phyloP scores from a whole-genome alignment of 2,113 vertebrate species.

The Eleginops maclovinus region DNA sequence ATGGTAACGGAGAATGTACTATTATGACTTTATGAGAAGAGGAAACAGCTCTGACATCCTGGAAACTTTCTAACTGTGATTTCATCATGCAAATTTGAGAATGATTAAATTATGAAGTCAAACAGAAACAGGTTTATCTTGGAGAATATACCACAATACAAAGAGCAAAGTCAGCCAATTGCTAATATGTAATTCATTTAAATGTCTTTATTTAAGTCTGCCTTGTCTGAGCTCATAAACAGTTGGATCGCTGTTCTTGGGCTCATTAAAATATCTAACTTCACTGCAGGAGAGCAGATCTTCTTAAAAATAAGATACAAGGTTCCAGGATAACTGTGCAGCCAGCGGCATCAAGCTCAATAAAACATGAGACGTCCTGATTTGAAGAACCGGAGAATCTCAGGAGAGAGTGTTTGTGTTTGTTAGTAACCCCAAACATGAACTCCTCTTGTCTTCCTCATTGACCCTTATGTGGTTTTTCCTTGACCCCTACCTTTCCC shows the following conservation, averaged over 20 bases:
- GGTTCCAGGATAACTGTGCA: not conserved
- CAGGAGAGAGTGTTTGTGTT: not conserved
- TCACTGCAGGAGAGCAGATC: conserved; percentile 5
- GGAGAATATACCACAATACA: not conserved
- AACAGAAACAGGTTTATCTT: not conserved
- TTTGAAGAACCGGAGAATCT: not conserved
- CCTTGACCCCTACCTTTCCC: conserved; percentile 7
- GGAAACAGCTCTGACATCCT: not conserved
- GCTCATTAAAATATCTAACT: not conserved
- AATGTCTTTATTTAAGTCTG: not conserved
- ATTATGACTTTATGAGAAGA: not conserved
- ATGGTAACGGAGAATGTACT: not conserved
- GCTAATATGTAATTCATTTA: not conserved
- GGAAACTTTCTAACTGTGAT: not conserved
- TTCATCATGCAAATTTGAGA: not conserved
- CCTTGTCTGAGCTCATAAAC: conserved; percentile 1
- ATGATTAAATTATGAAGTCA: not conserved
- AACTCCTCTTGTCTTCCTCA: conserved; percentile 1
- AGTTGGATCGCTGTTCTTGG: not conserved
- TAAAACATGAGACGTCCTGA: not conserved
- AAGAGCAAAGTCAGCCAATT: not conserved
- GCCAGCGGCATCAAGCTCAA: not conserved
- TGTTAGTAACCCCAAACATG: not conserved
- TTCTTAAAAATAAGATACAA: not conserved
- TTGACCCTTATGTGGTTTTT: not conserved